A percentile compares a stretch with the other conserved stretches of the same genome.
These are phyloP conservation scores for Monoplex corrugatus DNA, from an alignment of 2,888 invertebrate species.

Conservation along the genomic window DNA sequence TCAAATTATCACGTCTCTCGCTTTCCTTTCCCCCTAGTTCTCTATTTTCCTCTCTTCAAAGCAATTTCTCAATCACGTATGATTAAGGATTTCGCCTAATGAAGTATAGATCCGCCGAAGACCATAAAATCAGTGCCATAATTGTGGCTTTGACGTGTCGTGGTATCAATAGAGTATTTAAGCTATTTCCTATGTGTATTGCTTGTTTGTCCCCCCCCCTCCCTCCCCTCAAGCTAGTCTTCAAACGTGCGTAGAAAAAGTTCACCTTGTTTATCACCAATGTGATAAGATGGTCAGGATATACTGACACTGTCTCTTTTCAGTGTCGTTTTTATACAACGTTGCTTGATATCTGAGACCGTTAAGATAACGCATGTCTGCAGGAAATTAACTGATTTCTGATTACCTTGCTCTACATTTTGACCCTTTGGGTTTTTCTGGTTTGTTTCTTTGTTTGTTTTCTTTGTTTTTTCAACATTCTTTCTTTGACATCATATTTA, in stretches of 20 bases:
- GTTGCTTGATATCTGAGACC: too few species aligned
- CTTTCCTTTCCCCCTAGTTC: background rate
- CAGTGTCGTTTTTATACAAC: background rate
- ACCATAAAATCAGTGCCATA: conserved; percentile 2
- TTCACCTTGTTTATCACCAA: background rate
- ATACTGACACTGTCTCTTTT: background rate
- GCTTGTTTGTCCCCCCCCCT: background rate
- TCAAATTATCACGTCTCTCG: conserved; percentile 39
- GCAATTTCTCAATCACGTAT: conserved; percentile 15
- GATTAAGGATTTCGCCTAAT: conserved; percentile 29
- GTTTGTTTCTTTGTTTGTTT: too few species aligned
- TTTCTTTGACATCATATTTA: too few species aligned
- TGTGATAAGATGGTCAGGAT: background rate
- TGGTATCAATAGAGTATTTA: background rate
- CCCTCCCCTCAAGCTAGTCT: background rate
- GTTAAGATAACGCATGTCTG: too few species aligned
- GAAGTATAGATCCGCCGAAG: conserved; percentile 8
- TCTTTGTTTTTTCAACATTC: too few species aligned
- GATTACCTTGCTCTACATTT: too few species aligned
- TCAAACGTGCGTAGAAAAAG: background rate
- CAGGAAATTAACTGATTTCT: too few species aligned
- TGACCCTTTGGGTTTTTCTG: too few species aligned
- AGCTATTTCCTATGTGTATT: background rate
- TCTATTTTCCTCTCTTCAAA: background rate
- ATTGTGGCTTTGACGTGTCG: conserved; percentile 1